Evolutionary conservation across 1,140 invertebrate species (phyloP), one percentile per base, ranked within the genome.

Genomic region (Macrobrachium rosenbergii): DNA sequence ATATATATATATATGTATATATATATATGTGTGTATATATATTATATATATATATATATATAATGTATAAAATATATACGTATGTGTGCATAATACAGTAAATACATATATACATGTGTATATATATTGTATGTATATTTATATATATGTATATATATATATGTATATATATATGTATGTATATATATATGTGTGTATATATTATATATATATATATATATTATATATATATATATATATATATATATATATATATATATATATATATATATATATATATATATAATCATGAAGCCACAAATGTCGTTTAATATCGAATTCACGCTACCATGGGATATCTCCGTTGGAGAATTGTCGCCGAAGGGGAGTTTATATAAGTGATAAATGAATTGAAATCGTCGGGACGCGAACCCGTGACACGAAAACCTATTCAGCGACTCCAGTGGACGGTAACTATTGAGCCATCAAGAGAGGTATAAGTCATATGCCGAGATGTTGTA

Each of bases 241-340:
- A 67, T 67, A 67, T 67, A 67, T 67, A 67, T 67, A 67, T 67
- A 67, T 67, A 67, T 67, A 21, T 67, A 67, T 67, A 67, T 67
- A 67, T 67, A 67, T 67, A 67, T 67, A 64, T 64, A 64, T 64
- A 64, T 64, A 64, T 64, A 64, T 64, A 64, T 64, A 64, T 64
- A 64, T 64, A 64, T 23, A 64, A n/a, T n/a, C n/a, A n/a, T n/a
- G n/a, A n/a, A n/a, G n/a, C n/a, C n/a, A n/a, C n/a, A n/a, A n/a
- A n/a, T n/a, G n/a, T n/a, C n/a, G n/a, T n/a, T n/a, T n/a, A n/a
- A n/a, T n/a, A n/a, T n/a, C n/a, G n/a, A n/a, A n/a, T n/a, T n/a
- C n/a, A n/a, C n/a, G n/a, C n/a, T n/a, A n/a, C n/a, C n/a, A n/a
- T n/a, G n/a, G n/a, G n/a, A n/a, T n/a, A n/a, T n/a, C n/a, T n/a